A percentile compares a stretch with the other conserved stretches of the same genome.
Conservation (phyloP, 2,888 invertebrate species). For the Coenonympha glycerion region DNA sequence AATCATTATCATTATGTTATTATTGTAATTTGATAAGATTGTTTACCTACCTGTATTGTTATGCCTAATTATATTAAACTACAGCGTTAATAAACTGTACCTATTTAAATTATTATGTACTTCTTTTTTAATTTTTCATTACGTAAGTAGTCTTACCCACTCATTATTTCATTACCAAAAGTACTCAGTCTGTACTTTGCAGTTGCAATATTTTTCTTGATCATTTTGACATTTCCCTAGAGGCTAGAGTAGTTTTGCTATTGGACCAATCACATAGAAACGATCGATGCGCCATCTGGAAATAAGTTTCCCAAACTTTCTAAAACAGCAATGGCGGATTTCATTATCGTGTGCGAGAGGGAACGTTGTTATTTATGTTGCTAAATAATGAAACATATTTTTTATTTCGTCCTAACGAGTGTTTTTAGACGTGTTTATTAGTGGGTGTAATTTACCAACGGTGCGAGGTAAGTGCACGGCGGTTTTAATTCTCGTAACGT, state of each 20-base stretch:
- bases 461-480: conserved; percentile 41
- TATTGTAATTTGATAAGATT: conserved; percentile 37
- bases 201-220: background rate
- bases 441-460: conserved; percentile 10
- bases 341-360: conserved; percentile 59
- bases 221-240: background rate
- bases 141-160: too few species aligned
- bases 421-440: conserved; percentile 5
- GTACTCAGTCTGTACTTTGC: too few species aligned
- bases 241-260: background rate
- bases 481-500: conserved; percentile 24
- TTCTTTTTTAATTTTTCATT: too few species aligned
- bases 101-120: background rate
- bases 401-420: conserved; percentile 11
- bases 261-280: conserved; percentile 45
- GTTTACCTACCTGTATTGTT: conserved; percentile 44
- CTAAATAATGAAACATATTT: conserved; percentile 29
- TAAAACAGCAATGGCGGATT: conserved; percentile 63
- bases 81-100: conserved; percentile 29
- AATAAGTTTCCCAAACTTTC: conserved; percentile 38
- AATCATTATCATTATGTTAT: conserved; percentile 34
- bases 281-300: conserved; percentile 55
- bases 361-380: conserved; percentile 39
- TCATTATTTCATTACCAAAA: too few species aligned
- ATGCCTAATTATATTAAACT: conserved; percentile 39